Evolutionary conservation across 2,797 vertebrate species (phyloP).

Genomic region (Pipistrellus nathusii): DNA sequence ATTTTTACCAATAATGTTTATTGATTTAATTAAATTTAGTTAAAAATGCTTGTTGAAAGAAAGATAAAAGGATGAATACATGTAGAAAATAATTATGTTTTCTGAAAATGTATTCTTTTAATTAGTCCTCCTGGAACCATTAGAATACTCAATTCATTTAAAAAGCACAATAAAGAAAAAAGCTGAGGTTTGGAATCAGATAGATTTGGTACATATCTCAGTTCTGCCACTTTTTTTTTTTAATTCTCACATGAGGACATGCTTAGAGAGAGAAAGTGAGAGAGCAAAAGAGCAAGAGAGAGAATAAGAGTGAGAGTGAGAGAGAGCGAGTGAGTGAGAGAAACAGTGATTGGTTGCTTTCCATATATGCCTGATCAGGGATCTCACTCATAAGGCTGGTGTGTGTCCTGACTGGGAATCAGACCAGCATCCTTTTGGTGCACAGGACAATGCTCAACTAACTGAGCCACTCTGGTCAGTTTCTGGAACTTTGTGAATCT

Average conservation of each 20-base stretch:
- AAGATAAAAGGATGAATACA: not conserved
- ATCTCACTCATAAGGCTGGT: not conserved
- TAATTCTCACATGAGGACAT: not conserved
- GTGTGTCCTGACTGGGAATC: not conserved
- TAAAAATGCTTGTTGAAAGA: not conserved
- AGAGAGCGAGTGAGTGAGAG: not conserved
- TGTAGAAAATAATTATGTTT: not conserved
- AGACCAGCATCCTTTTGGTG: not conserved
- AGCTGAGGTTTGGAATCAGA: not conserved
- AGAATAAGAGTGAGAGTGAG: not conserved
- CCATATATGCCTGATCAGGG: not conserved
- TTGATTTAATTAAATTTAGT: not conserved
- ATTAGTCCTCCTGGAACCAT: not conserved
- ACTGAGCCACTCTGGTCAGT: not conserved
- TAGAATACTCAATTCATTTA: not conserved
- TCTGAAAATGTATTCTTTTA: constrained; percentile 21
- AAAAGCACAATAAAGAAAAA: not conserved
- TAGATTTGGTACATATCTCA: not conserved
- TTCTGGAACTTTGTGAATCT: not conserved
- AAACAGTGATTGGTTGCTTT: not conserved
- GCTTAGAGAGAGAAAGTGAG: not conserved
- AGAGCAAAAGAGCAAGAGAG: not conserved
- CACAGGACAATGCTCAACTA: not conserved
- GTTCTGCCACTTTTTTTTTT: not conserved
- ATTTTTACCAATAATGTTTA: not conserved